Evolutionary conservation across 2,113 vertebrate species (phyloP), one percentile per base, ranked within the genome.

Genomic region (Paedocypris sp.): DNA sequence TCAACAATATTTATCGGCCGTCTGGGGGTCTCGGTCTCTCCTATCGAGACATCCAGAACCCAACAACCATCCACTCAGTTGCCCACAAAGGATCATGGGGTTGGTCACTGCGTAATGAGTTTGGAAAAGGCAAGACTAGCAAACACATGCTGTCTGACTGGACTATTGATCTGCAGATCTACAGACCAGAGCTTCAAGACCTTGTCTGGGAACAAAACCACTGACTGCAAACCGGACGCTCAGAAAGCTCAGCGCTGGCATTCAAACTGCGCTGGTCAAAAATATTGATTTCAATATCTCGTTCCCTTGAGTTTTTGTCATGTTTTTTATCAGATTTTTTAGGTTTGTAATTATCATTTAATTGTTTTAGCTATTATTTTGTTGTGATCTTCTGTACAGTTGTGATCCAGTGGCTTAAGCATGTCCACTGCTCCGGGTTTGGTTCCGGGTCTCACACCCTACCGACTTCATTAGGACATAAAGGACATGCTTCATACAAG

Each of bases 251-350:
- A 45, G 71, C 73, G 72, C 73, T 70, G 70, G 51, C 3, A 73
- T 79, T 80, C 62, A 74, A 73, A 77, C 75, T 77, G 72, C 76
- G 20, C 41, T 15, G 74, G 76, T 77, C 74, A 75, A 48, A 48
- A 26, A 56, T 81, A 83, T 83, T 72, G 75, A 83, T 83, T n/a
- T 73, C 52, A 49, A 23, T 76, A 72, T 71, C 62, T 69, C 31
- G 33, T 62, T 31, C 9, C 20, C 6, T 69, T 75, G 62, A 69
- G 68, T 72, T 70, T 67, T 58, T 69, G 28, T 6, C 32, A 35
- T 32, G 28, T 41, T 29, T 28, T 42, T 41, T 60, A 15, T 38
- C 45, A 35, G 8, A n/a, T n/a, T n/a, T n/a, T n/a, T n/a, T n/a
- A n/a, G n/a, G n/a, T n/a, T n/a, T n/a, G n/a, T n/a, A n/a, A n/a